Percentiles rank a stretch among this genome's conserved stretches.
Evolutionary conservation across 2,888 invertebrate species (phyloP).

Genomic region (Cryptocephalus moraei): DNA sequence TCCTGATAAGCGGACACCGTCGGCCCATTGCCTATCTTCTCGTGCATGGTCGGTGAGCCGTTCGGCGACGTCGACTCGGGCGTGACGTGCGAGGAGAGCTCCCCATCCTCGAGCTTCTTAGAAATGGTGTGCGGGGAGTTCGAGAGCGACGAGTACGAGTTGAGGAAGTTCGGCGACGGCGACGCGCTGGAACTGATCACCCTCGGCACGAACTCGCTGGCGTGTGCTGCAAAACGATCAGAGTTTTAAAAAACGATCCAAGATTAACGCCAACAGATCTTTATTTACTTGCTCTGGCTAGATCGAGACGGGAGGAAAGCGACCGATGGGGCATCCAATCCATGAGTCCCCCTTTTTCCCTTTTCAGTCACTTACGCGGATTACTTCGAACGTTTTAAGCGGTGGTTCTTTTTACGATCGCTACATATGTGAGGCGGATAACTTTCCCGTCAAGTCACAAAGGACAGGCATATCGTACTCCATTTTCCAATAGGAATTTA

Average conservation of each 20-base stretch:
- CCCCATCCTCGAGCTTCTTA: constrained; percentile 21
- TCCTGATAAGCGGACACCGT: constrained; percentile 49
- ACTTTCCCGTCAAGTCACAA: constrained; percentile 11
- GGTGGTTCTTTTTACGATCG: constrained; percentile 4
- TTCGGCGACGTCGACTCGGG: constrained; percentile 27
- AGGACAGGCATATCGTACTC: constrained; percentile 13
- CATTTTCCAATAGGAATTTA: constrained; percentile 6
- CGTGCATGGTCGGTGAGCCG: constrained; percentile 34
- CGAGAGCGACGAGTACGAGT: constrained; percentile 29
- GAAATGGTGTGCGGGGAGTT: constrained; percentile 23
- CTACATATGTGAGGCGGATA: constrained; percentile 10
- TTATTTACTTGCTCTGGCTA: constrained; percentile 21
- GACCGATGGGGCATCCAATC: constrained; percentile 25
- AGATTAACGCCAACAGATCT: constrained; percentile 1
- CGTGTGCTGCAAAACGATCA: constrained; percentile 16
- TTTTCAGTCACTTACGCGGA: constrained; percentile 11
- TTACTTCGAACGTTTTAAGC: constrained; percentile 7
- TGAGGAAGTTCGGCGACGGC: constrained; percentile 35
- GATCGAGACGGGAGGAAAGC: constrained; percentile 20
- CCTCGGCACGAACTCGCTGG: constrained; percentile 22
- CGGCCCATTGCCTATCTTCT: constrained; percentile 25
- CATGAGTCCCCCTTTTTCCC: constrained; percentile 15
- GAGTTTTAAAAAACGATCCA: constrained; percentile 2
- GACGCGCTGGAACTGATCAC: constrained; percentile 19
- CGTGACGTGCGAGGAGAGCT: constrained; percentile 14